Evolutionary conservation across 2,888 invertebrate genomes (phyloP).

Genomic region (Pycnomerus fuliginosus): DNA sequence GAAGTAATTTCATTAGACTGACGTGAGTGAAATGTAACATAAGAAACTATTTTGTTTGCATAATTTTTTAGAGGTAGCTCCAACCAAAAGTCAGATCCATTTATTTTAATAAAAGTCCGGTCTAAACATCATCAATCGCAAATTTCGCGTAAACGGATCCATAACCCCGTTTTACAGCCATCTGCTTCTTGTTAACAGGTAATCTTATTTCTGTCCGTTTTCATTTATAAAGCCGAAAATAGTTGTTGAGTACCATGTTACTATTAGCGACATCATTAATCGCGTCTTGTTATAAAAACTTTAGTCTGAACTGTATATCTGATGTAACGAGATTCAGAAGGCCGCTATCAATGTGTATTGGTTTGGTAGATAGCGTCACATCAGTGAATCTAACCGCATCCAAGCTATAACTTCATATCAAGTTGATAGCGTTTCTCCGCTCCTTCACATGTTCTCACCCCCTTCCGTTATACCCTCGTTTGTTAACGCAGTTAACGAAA

Average conservation of each 20-base stretch:
- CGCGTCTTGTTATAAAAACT: too few relatives aligned
- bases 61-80: neutral
- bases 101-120: slow-evolving; percentile 15
- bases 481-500: neutral
- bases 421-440: slow-evolving; percentile 41
- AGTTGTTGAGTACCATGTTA: too few relatives aligned
- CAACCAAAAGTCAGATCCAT: neutral
- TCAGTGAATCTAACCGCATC: slow-evolving; percentile 50
- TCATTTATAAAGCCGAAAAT: too few relatives aligned
- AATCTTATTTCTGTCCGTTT: too few relatives aligned
- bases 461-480: neutral
- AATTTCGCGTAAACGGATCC: slow-evolving; percentile 15
- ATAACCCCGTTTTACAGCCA: slow-evolving; percentile 17
- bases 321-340: slow-evolving; percentile 17
- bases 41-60: neutral
- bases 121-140: slow-evolving; percentile 13
- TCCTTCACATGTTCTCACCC: slow-evolving; percentile 13
- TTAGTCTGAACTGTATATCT: too few relatives aligned
- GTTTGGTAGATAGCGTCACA: slow-evolving; percentile 41
- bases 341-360: slow-evolving; percentile 35
- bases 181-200: slow-evolving; percentile 20
- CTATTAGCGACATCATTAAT: too few relatives aligned
- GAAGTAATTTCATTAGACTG: neutral
- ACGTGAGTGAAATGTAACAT: neutral
- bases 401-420: slow-evolving; percentile 49